Base-by-base conservation (phyloP, 1,140 invertebrate species). In the Diuraphis noxia region DNA sequence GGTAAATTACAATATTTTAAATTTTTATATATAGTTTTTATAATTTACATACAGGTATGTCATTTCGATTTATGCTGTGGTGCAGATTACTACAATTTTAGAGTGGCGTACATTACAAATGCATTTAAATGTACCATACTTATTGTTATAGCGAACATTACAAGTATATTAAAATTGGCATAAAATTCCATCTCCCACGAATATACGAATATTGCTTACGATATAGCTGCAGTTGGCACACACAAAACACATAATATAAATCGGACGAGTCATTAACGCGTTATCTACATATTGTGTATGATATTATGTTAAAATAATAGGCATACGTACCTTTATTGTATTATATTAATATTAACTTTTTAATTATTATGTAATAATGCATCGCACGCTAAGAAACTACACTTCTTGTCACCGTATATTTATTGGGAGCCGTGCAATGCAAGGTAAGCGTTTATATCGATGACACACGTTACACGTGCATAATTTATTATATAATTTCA, bases 381-480 rank as follows among this genome's bases (percentile, higher is more conserved):
- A 40, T 72, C 79, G 79, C 79, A 81, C 38, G 79, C 79, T 23
- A 81, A 81, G 38, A 81, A 38, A 25, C 36, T 17, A n/a, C 56
- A 72, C 30, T 25, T 25, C 36, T 38, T 23, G 79, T 81, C 79
- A 81, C 56, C 56, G 19, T 19, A 46, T 46, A 46, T 17, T 72
- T n/a, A 72, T 72, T 72, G n/a, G 56, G 56, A 72, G 21, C 21
- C 38, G 79, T 3, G 56, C 56, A 13, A 72, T 72, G 56, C 79
- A 23, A 81, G 79, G 36, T 81, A 81, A 81, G 79, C 79, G 36
- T 81, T 81, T 81, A 23, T n/a, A n/a, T n/a, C 56, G 77, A 79
- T 38, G 34, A 36, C 77, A 36, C 77, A 38, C 79, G 36, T 21
- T 25, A 38, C 79, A 81, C 79, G 79, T 40, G 79, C 36, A 38